A percentile compares a stretch with the other conserved stretches of the same genome.
phyloP scores from a whole-genome alignment of 2,888 invertebrate species.

The Lasioglossum villosulum region DNA sequence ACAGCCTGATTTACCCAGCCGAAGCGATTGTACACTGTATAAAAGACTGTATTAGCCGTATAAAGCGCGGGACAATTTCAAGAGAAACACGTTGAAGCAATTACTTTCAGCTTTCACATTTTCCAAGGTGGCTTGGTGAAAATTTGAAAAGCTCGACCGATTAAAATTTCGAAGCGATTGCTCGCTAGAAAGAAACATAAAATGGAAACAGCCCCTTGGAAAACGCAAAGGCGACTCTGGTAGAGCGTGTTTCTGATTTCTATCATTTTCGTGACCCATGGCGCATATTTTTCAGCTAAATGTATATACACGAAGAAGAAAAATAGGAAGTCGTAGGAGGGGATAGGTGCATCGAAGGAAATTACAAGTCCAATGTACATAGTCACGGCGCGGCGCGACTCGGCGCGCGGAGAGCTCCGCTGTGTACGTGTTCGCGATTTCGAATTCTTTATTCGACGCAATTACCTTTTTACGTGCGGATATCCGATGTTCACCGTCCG shows the following conservation, averaged over 20 bases:
- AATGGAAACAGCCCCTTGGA: not conserved
- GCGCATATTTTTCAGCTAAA: not conserved
- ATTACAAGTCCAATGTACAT: slow-evolving; percentile 28
- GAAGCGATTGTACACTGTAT: not conserved
- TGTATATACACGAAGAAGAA: not conserved
- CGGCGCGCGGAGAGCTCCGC: not conserved
- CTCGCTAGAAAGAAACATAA: not conserved
- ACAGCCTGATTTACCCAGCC: not conserved
- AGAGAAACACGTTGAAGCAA: not conserved
- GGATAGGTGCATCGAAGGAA: slow-evolving; percentile 1
- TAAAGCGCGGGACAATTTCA: not conserved
- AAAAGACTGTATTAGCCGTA: not conserved
- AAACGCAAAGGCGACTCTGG: not conserved
- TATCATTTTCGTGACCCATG: slow-evolving; percentile 10
- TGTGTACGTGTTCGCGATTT: slow-evolving; percentile 58
- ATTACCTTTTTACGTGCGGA: slow-evolving; percentile 66
- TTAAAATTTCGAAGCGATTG: not conserved
- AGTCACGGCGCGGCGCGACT: not conserved
- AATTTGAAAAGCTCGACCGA: not conserved
- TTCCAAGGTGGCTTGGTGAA: not conserved
- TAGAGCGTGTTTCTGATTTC: slow-evolving; percentile 9
- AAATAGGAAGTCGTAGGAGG: not conserved
- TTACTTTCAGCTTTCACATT: not conserved
- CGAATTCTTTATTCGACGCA: slow-evolving; percentile 68
- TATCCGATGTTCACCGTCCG: slow-evolving; percentile 59